These are phyloP conservation scores for Theristicus caerulescens DNA, from an alignment of 2,113 vertebrate genomes.

Conservation along the genomic window DNA sequence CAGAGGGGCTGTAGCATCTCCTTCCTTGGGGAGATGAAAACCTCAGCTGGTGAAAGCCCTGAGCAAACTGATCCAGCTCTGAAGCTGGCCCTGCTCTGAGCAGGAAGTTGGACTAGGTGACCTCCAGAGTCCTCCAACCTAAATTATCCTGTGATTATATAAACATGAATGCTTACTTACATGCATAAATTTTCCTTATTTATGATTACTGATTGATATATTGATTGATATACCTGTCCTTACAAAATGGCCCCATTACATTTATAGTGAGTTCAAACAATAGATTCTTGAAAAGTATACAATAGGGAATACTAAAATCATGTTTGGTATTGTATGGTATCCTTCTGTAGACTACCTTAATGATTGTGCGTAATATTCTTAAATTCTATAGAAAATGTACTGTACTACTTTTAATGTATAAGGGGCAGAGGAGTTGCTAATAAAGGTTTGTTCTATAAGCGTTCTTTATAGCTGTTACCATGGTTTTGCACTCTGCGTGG, in stretches of 20 bases:
- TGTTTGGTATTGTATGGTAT: not conserved
- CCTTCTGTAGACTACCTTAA: not conserved
- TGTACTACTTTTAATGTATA: not conserved
- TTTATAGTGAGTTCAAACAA: not conserved
- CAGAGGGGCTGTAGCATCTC: not conserved
- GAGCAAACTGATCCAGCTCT: not conserved
- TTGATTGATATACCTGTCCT: not conserved
- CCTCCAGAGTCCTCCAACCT: not conserved
- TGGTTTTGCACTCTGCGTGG: not conserved
- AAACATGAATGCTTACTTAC: not conserved
- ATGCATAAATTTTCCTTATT: not conserved
- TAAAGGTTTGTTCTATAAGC: not conserved
- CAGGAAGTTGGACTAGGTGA: not conserved
- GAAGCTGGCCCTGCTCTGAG: not conserved
- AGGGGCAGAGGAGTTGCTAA: not conserved
- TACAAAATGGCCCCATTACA: not conserved
- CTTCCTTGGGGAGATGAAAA: not conserved
- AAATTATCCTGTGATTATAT: not conserved
- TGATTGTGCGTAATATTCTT: not conserved
- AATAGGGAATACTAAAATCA: not conserved
- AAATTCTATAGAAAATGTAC: not conserved
- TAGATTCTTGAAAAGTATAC: not conserved
- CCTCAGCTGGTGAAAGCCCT: not conserved
- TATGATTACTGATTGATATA: not conserved
- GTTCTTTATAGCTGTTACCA: not conserved